Conservation (phyloP, 1,140 invertebrate genomes). For the Monomorium pharaonis region DNA sequence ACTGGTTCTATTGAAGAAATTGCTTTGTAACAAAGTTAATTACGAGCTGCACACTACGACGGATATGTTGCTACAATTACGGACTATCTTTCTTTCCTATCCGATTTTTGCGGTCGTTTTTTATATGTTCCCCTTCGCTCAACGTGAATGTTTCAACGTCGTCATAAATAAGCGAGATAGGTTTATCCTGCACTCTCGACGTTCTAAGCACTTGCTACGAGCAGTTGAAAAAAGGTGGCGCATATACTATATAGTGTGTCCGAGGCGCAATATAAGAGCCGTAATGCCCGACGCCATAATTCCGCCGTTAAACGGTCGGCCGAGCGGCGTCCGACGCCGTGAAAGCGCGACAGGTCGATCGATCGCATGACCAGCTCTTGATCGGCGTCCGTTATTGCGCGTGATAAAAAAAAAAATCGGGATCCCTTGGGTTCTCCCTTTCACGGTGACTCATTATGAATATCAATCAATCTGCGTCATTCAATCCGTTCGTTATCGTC, state of each 20-base stretch:
- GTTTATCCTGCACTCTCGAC: constrained; percentile 1
- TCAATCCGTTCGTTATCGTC: constrained; percentile 25
- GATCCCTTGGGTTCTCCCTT: constrained; percentile 36
- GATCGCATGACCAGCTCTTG: constrained; percentile 17
- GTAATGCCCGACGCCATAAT: constrained; percentile 39
- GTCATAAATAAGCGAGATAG: constrained; percentile 20
- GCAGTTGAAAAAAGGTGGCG: constrained; percentile 22
- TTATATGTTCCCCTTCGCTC: neutral
- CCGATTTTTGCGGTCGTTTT: neutral
- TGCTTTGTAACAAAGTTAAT: neutral
- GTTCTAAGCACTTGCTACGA: constrained; percentile 13
- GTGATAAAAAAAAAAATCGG: constrained; percentile 54
- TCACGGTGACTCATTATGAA: constrained; percentile 54
- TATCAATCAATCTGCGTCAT: constrained; percentile 55
- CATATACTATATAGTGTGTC: constrained; percentile 9
- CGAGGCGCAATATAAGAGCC: constrained; percentile 29
- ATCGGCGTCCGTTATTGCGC: constrained; percentile 45
- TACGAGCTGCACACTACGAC: neutral
- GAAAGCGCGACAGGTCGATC: constrained; percentile 45
- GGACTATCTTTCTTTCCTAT: neutral
- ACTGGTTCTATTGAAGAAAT: neutral
- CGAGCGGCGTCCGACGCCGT: constrained; percentile 4
- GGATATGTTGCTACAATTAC: neutral
- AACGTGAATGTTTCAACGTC: constrained; percentile 15
- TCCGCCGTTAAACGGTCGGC: constrained; percentile 5